Conservation (phyloP, 2,797 vertebrate species). For the Cuniculus paca region DNA sequence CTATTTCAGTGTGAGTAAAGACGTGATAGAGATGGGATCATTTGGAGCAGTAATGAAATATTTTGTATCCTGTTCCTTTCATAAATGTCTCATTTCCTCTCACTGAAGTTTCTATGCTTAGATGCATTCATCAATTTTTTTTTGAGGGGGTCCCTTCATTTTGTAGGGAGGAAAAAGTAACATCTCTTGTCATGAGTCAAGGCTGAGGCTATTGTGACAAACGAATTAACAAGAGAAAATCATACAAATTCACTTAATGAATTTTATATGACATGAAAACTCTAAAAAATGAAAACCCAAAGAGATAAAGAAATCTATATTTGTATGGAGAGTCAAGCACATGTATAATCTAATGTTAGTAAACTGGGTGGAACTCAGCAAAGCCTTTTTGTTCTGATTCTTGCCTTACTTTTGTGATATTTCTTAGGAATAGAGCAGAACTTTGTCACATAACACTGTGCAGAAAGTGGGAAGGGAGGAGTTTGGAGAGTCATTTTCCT, state of each 20-base stretch:
- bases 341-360: not conserved
- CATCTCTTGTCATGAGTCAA: not conserved
- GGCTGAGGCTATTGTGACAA: not conserved
- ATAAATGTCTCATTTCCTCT: not conserved
- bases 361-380: not conserved
- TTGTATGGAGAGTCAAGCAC: not conserved
- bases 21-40: not conserved
- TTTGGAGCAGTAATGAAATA: not conserved
- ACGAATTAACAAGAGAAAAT: not conserved
- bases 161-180: not conserved
- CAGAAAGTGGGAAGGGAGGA: not conserved
- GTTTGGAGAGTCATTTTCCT: not conserved
- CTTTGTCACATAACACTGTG: accelerated
- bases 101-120: not conserved
- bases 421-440: no score
- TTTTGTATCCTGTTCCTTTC: not conserved
- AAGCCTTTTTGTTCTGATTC: not conserved
- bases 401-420: no score
- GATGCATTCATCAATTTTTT: not conserved
- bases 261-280: not conserved
- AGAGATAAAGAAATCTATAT: not conserved
- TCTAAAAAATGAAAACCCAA: not conserved
- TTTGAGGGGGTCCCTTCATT: not conserved
- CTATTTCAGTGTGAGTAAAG: not conserved
- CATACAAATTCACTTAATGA: not conserved